Conservation (phyloP, 2,888 invertebrate genomes). For the Proisotoma minuta region DNA sequence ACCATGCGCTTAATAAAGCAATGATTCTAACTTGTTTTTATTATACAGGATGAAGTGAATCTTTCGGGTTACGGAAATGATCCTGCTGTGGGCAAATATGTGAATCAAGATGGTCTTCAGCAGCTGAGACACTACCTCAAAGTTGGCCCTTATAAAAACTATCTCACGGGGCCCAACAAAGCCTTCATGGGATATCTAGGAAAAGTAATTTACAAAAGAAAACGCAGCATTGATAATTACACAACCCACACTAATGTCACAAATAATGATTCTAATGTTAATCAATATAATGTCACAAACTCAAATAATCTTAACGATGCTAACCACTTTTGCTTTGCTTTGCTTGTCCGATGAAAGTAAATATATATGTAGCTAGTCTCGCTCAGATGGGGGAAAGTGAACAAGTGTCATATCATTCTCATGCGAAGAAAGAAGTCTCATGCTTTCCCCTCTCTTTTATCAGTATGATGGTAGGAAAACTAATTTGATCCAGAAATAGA, state of each 20-base stretch:
- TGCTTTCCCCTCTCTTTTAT: too few species aligned
- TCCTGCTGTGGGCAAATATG: constrained; percentile 46
- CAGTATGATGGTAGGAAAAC: too few species aligned
- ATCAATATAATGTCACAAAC: background rate
- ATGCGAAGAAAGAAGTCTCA: too few species aligned
- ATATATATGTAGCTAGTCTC: too few species aligned
- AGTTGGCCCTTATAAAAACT: constrained; percentile 43
- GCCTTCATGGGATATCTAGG: constrained; percentile 46
- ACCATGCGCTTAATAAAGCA: background rate
- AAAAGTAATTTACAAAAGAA: constrained; percentile 45
- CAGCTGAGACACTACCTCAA: constrained; percentile 46
- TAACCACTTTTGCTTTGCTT: background rate
- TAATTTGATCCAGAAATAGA: too few species aligned
- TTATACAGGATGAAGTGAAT: constrained; percentile 36
- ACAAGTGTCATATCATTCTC: too few species aligned
- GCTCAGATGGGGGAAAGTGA: too few species aligned
- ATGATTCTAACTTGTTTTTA: too few species aligned
- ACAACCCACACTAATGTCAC: constrained; percentile 20
- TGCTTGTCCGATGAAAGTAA: background rate
- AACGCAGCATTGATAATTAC: constrained; percentile 31
- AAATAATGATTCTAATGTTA: constrained; percentile 6
- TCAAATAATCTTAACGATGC: background rate
- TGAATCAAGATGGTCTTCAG: constrained; percentile 47
- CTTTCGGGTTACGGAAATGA: constrained; percentile 45
- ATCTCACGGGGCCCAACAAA: constrained; percentile 21